Conservation (phyloP, 1,140 invertebrate species). For the Drosophila pseudoobscura region DNA sequence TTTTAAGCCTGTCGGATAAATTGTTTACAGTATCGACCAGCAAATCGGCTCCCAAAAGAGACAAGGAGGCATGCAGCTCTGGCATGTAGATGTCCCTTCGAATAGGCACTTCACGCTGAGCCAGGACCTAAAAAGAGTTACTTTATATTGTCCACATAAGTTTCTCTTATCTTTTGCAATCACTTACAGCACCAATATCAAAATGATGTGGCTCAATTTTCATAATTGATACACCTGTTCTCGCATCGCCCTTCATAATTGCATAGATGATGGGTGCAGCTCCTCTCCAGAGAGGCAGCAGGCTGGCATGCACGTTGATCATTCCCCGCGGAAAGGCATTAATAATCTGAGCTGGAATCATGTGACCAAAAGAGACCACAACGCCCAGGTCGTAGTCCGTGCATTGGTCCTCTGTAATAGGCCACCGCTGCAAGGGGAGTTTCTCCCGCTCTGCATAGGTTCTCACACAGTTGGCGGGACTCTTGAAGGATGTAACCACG, state of each 20-base stretch:
- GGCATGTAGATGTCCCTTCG: constrained; percentile 86
- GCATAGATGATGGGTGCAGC: constrained; percentile 85
- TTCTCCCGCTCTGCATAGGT: constrained; percentile 76
- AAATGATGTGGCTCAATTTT: constrained; percentile 93
- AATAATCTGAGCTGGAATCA: constrained; percentile 87
- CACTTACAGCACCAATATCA: constrained; percentile 89
- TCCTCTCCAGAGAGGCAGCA: constrained; percentile 96
- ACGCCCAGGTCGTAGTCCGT: constrained; percentile 87
- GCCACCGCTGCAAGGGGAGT: constrained; percentile 86
- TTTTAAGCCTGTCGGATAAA: constrained; percentile 86
- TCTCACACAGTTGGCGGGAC: constrained; percentile 84
- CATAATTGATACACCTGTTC: constrained; percentile 95
- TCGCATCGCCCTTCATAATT: constrained; percentile 91
- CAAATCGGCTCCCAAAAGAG: constrained; percentile 88
- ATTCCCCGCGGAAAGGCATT: constrained; percentile 90
- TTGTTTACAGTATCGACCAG: constrained; percentile 87
- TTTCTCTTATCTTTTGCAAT: too few relatives aligned
- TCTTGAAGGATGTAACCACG: constrained; percentile 86
- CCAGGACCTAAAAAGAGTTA: constrained; percentile 86
- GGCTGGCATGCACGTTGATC: constrained; percentile 95
- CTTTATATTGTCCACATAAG: not conserved
- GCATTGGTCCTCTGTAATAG: constrained; percentile 71
- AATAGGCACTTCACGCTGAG: constrained; percentile 87
- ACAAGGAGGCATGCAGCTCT: constrained; percentile 87
- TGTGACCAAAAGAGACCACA: constrained; percentile 89